Evolutionary conservation across 2,888 invertebrate genomes (phyloP), one percentile per base, ranked within the genome.

Genomic region (Sepiola atlantica): DNA sequence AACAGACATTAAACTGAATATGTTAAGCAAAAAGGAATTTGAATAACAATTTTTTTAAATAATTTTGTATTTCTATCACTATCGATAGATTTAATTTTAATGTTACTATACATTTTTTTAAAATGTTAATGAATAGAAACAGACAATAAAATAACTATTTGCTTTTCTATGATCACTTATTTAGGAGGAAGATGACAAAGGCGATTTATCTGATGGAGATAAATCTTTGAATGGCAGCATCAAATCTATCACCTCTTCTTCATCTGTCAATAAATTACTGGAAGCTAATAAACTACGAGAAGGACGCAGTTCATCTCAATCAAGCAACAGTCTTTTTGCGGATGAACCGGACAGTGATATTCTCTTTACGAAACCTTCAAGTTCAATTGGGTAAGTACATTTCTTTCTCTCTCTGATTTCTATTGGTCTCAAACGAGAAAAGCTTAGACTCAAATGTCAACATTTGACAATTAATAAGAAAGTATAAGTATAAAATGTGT

Each of bases 321-420:
- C 93, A 55, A 61, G 35, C 57, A 57, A 93, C 61, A 93, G 93
- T 28, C 93, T 93, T 32, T 93, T 93, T 93, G 61, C 61, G 18
- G 93, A 93, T 57, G 57, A 93, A 24, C 32, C 55, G 10, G 57
- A 93, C 21, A 35, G 32, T 28, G 61, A 93, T 35, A 57, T 93
- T 0, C 57, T 93, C 61, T 35, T 61, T 93, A 35, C 93, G 16
- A 93, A 93, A 61, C 61, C 55, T 93, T 32, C 57, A 57, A 8
- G 24, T 57, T 35, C 55, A 32, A 32, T 54, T 18, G 14, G 55
- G 92, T 92, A 45, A 92, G 92, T 92, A 54, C n/a, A 55, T 28
- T 14, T 92, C 16, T 18, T 28, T 28, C 28, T 24, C 24, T 90
- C 35, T 92, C 32, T 77, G 32, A 77, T 77, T 77, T 28, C 16